These are phyloP conservation scores for Octopus sinensis DNA, from an alignment of 1,140 invertebrate species.

Conservation along the genomic window DNA sequence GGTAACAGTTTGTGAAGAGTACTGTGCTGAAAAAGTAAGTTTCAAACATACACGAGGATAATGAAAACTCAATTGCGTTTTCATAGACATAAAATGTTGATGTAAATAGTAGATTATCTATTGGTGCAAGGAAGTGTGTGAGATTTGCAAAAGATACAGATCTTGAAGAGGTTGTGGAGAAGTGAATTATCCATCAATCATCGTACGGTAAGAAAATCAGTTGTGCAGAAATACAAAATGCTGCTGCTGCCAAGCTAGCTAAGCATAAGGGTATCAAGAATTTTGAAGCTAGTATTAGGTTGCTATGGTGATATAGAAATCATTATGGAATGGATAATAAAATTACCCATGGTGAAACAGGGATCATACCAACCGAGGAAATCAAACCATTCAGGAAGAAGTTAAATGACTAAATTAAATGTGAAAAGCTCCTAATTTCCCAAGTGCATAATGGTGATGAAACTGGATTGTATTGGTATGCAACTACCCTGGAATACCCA, in stretches of 20 bases:
- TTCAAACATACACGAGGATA: no score
- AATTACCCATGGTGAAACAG: not conserved
- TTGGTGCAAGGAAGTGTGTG: not conserved
- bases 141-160: not conserved
- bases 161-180: not conserved
- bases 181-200: not conserved
- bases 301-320: not conserved
- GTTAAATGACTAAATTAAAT: not conserved
- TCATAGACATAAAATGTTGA: not conserved
- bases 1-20: no score
- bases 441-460: not conserved
- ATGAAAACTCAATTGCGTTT: no score
- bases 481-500: not conserved
- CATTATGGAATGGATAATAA: not conserved
- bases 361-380: not conserved
- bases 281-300: not conserved
- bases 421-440: not conserved
- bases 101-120: not conserved
- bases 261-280: no score
- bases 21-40: no score
- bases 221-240: not conserved
- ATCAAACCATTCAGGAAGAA: conserved; percentile 1
- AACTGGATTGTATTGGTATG: not conserved
- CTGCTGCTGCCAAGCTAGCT: not conserved
- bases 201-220: not conserved